Base-by-base conservation (phyloP, 2,113 vertebrate species). In the Phainopepla nitens region DNA sequence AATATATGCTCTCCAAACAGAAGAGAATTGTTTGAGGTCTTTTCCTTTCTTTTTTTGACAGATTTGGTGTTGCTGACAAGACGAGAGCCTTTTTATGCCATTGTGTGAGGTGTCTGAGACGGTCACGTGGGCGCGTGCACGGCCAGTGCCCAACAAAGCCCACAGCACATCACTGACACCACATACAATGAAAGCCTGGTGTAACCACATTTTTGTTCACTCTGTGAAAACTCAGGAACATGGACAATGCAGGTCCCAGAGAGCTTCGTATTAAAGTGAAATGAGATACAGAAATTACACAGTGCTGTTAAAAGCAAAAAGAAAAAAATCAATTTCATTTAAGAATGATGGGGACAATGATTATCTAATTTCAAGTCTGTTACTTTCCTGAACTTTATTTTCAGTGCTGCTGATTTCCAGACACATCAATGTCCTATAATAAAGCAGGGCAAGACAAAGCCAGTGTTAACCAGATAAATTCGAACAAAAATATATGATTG, bases 21-120 rank as follows among this genome's bases (percentile, higher is more conserved):
- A 71, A 95, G 71, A 29, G 39, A 68, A 70, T 79, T 47, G 60
- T 93, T 94, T 76, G 53, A 84, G 89, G 75, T 71, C 27, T 77
- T 87, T 93, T 50, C 36, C 28, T 92, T 70, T 64, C 36, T 68
- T 70, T n/a, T 86, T 89, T 57, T 31, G 5, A 49, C 79, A 35
- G 66, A 72, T 90, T 83, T 90, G 58, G 82, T 92, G 93, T 84
- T 94, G 90, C 89, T 94, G 95, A 95, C 96, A 92, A 96, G 97
- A 97, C 8, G 22, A 70, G 70, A 75, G 65, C 70, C 91, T 95
- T 94, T 93, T 82, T 44, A 18, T 92, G 64, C 96, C 71, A 60
- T 96, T 98, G 95, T 96, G 79, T 56, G 90, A n/a, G 58, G 77
- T 60, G 82, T 96, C 94, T 95, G 95, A 96, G 96, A 81, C 2